Conservation (phyloP, 2,113 vertebrate genomes). For the Ascaphus truei region DNA sequence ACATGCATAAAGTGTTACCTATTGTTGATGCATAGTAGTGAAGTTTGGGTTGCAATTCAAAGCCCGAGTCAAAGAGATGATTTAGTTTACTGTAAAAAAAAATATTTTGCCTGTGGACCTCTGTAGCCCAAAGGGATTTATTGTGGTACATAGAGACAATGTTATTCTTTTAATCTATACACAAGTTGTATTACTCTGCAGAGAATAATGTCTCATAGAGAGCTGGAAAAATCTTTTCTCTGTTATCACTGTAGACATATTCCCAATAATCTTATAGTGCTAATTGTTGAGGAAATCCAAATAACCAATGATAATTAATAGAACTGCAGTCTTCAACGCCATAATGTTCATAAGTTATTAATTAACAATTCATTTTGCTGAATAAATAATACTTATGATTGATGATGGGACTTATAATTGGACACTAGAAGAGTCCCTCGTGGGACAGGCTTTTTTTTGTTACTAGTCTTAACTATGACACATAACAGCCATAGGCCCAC, state of each 20-base stretch:
- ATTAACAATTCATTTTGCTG: slow-evolving; percentile 99
- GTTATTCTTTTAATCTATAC: neutral
- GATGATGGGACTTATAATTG: slow-evolving; percentile 99
- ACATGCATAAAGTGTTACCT: too few relatives aligned
- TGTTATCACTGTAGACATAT: slow-evolving; percentile 65
- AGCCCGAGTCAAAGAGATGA: too few relatives aligned
- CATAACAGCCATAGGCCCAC: slow-evolving; percentile 66
- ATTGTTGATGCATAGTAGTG: too few relatives aligned
- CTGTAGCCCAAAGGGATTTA: too few relatives aligned
- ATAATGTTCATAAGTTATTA: slow-evolving; percentile 99
- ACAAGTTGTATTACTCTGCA: neutral
- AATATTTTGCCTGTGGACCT: too few relatives aligned
- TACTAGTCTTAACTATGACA: slow-evolving; percentile 76
- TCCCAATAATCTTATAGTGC: slow-evolving; percentile 60
- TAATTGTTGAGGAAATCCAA: slow-evolving; percentile 82
- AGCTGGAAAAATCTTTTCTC: slow-evolving; percentile 34
- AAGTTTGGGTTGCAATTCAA: too few relatives aligned
- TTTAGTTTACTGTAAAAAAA: too few relatives aligned
- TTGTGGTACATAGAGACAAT: neutral
- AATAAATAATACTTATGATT: slow-evolving; percentile 99
- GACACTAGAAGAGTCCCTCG: slow-evolving; percentile 81
- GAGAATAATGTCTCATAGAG: neutral
- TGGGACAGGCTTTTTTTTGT: slow-evolving; percentile 77
- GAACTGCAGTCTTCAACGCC: slow-evolving; percentile 90
- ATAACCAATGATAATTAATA: slow-evolving; percentile 93